These are phyloP conservation scores for Protonemura montana DNA, from an alignment of 2,888 invertebrate genomes.

Conservation along the genomic window DNA sequence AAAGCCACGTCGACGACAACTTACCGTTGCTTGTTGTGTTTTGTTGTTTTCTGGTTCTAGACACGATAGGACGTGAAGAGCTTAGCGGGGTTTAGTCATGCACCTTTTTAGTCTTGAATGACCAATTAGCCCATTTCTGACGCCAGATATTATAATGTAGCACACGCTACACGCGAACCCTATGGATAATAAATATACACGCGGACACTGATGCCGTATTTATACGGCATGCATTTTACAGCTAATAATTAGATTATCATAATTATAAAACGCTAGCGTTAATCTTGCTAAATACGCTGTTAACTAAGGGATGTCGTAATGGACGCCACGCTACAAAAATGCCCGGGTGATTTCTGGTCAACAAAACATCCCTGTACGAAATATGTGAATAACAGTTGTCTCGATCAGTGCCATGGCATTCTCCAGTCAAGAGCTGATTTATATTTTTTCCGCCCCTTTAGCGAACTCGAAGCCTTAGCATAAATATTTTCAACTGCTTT, in stretches of 20 bases:
- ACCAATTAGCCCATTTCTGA: slow-evolving; percentile 18
- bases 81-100: slow-evolving; percentile 18
- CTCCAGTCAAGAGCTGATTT: background rate
- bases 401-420: background rate
- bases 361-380: background rate
- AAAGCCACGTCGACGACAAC: background rate
- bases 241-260: slow-evolving; percentile 4
- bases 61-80: background rate
- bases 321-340: no score
- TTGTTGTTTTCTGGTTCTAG: background rate
- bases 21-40: background rate
- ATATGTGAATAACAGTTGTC: background rate
- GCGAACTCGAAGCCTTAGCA: background rate
- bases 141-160: background rate
- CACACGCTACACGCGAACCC: no score
- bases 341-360: background rate
- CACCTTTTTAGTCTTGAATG: slow-evolving; percentile 18
- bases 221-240: slow-evolving; percentile 4
- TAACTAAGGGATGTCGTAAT: background rate
- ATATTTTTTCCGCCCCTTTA: background rate
- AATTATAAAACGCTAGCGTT: slow-evolving; percentile 7
- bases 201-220: background rate
- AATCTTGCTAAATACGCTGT: background rate
- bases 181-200: background rate
- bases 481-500: background rate